These are phyloP conservation scores for Amazona guildingii DNA, from an alignment of 2,113 vertebrate species.

Conservation along the genomic window DNA sequence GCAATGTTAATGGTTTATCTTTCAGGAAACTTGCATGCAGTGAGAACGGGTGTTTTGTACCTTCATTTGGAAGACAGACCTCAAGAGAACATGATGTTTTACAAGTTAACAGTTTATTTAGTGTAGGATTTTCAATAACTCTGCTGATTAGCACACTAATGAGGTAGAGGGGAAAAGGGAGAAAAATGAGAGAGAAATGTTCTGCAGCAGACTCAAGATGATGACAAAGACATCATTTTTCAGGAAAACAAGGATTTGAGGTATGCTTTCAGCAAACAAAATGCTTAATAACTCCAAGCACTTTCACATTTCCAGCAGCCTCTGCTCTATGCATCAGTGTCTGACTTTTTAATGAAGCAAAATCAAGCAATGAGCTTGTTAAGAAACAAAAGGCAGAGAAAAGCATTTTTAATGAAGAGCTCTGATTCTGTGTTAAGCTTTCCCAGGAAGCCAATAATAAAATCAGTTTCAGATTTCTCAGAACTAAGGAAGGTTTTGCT, in stretches of 20 bases:
- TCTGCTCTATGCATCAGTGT: neutral
- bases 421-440: neutral
- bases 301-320: neutral
- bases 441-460: neutral
- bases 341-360: conserved; percentile 8
- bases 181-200: neutral
- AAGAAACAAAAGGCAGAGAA: neutral
- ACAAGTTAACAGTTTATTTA: conserved; percentile 55
- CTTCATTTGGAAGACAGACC: neutral
- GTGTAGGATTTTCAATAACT: conserved; percentile 31
- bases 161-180: neutral
- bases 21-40: neutral
- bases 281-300: conserved; percentile 4
- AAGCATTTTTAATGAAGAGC: neutral
- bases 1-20: conserved; percentile 7
- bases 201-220: conserved; percentile 15
- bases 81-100: neutral
- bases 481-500: neutral
- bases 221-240: conserved; percentile 19
- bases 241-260: conserved; percentile 7
- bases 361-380: conserved; percentile 1
- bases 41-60: neutral
- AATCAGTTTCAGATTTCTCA: neutral
- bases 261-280: neutral
- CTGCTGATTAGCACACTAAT: conserved; percentile 4